These are phyloP conservation scores for Syritta pipiens DNA, from an alignment of 2,888 invertebrate genomes.

Conservation along the genomic window DNA sequence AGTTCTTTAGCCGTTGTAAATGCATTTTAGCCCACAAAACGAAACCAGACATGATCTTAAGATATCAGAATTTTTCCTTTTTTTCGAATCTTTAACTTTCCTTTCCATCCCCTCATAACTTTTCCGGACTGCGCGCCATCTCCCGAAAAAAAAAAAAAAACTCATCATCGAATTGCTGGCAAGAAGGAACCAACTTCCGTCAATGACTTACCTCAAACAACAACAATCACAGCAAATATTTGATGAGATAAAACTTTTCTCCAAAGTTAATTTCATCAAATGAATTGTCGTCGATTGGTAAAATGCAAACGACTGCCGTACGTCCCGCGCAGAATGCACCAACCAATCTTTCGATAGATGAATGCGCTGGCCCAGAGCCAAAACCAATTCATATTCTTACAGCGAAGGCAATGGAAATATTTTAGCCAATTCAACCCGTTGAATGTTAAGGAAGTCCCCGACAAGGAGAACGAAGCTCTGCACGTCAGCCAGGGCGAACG, in stretches of 20 bases:
- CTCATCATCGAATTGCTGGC: no score
- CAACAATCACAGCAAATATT: neutral
- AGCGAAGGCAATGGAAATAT: slow-evolving; percentile 60
- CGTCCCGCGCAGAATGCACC: slow-evolving; percentile 9
- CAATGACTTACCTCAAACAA: neutral
- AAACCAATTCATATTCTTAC: slow-evolving; percentile 59
- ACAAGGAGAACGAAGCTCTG: no score
- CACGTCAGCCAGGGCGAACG: no score
- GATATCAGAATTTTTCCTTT: no score
- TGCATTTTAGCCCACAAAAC: no score
- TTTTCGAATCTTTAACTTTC: no score
- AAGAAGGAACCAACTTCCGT: neutral
- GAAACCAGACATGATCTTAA: no score
- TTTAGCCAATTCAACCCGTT: slow-evolving; percentile 42
- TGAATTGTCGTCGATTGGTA: slow-evolving; percentile 36
- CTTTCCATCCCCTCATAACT: no score
- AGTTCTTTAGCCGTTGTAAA: no score
- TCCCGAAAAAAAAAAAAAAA: no score
- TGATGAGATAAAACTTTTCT: neutral
- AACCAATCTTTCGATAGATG: slow-evolving; percentile 20
- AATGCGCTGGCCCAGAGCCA: slow-evolving; percentile 43
- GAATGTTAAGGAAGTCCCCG: no score
- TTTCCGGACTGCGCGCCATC: no score
- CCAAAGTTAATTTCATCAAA: slow-evolving; percentile 30
- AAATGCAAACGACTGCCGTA: slow-evolving; percentile 41